Percentiles rank a stretch among this genome's conserved stretches.
Evolutionary conservation across 2,113 vertebrate genomes (phyloP).

Genomic region (Megaceryle torquata): DNA sequence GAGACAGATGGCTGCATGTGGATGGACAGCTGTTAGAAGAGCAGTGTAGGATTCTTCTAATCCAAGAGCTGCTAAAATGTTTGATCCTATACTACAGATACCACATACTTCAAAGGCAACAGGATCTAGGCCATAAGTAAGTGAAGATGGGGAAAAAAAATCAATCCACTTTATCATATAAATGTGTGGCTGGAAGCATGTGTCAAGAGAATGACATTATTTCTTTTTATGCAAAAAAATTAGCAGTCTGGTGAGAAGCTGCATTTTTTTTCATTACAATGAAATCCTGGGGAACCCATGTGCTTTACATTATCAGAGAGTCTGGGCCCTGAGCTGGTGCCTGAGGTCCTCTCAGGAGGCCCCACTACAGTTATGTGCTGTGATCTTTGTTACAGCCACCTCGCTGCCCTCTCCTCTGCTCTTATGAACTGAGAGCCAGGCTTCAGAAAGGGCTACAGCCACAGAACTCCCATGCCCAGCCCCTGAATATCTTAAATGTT

Average conservation of each 20-base stretch:
- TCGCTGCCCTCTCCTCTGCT: not conserved
- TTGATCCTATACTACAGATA: not conserved
- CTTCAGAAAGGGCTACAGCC: not conserved
- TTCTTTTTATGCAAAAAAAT: not conserved
- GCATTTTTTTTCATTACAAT: not conserved
- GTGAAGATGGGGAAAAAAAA: not conserved
- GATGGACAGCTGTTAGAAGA: not conserved
- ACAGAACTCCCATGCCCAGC: not conserved
- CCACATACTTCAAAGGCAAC: not conserved
- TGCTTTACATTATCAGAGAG: not conserved
- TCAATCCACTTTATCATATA: not conserved
- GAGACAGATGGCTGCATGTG: not conserved
- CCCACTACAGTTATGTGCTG: rapidly evolving
- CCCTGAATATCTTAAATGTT: not conserved
- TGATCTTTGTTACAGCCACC: rapidly evolving
- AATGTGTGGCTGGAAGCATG: not conserved
- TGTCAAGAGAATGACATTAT: not conserved
- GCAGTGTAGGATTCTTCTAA: not conserved
- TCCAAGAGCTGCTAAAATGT: not conserved
- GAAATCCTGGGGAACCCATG: not conserved
- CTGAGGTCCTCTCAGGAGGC: not conserved
- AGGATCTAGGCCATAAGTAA: not conserved
- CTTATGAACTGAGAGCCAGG: not conserved
- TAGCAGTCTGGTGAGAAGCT: not conserved
- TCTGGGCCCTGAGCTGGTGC: not conserved